These are phyloP conservation scores for Notocelia uddmanniana DNA, from an alignment of 2,888 invertebrate genomes.

Conservation along the genomic window DNA sequence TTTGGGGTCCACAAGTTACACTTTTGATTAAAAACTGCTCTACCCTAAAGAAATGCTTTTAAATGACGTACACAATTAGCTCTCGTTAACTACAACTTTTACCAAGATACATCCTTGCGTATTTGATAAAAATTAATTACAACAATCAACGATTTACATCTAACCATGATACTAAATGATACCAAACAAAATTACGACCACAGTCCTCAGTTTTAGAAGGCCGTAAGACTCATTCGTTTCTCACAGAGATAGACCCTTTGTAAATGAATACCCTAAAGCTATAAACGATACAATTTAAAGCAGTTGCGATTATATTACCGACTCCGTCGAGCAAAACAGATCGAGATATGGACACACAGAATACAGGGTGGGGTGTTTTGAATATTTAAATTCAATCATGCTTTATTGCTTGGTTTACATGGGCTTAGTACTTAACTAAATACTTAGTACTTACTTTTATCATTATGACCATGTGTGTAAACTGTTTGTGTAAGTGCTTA, in stretches of 20 bases:
- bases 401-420: no score
- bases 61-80: background rate
- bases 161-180: conserved; percentile 1
- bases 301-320: conserved; percentile 19
- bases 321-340: background rate
- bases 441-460: no score
- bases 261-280: background rate
- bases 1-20: no score
- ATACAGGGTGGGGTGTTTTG: background rate
- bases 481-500: no score
- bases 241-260: background rate
- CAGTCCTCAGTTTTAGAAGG: background rate
- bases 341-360: background rate
- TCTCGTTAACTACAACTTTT: background rate
- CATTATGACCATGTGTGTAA: no score
- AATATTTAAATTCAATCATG: background rate
- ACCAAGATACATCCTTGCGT: background rate
- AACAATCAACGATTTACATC: conserved; percentile 6
- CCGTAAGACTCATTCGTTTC: background rate
- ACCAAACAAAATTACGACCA: background rate
- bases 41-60: no score
- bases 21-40: no score
- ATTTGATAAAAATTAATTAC: conserved; percentile 2
- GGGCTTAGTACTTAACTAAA: no score
- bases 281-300: conserved; percentile 30